A percentile compares a stretch with the other conserved stretches of the same genome.
phyloP scores from a whole-genome alignment of 2,888 invertebrate genomes.

The Notocelia uddmanniana region DNA sequence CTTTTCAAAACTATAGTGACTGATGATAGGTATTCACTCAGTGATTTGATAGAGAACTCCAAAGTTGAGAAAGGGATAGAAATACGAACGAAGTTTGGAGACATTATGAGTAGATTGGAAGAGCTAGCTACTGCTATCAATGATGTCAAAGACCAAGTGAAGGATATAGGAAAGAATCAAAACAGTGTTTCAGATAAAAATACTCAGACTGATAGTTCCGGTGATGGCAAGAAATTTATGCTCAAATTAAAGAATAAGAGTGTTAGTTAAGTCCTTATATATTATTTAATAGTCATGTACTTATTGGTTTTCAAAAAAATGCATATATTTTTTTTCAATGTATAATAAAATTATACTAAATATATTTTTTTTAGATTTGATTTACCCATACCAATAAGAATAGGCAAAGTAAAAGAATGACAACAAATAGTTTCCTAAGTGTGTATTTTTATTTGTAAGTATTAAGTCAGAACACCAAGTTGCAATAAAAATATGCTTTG shows the following conservation, averaged over 20 bases:
- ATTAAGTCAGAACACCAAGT: neutral
- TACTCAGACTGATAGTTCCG: conserved; percentile 33
- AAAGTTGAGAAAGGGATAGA: conserved; percentile 28
- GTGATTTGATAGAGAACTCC: conserved; percentile 39
- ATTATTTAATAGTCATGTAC: neutral
- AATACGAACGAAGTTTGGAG: conserved; percentile 34
- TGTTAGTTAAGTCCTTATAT: conserved; percentile 3
- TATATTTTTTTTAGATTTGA: neutral
- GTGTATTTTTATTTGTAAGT: neutral
- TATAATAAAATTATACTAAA: no score
- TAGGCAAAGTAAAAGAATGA: neutral
- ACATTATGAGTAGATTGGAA: conserved; percentile 40
- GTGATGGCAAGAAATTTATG: conserved; percentile 26
- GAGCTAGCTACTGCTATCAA: conserved; percentile 22
- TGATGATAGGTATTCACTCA: conserved; percentile 38
- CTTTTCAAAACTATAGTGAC: conserved; percentile 40
- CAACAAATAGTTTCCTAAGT: neutral
- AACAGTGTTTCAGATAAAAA: conserved; percentile 40
- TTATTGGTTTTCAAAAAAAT: neutral
- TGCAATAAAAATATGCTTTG: neutral
- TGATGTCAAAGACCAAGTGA: conserved; percentile 42
- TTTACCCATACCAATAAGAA: neutral
- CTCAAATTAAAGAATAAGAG: conserved; percentile 24
- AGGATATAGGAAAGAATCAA: conserved; percentile 32
- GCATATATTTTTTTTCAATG: neutral